Evolutionary conservation across 2,797 vertebrate species (phyloP), one percentile per base, ranked within the genome.

Genomic region (Schizothorax lantsangensis): DNA sequence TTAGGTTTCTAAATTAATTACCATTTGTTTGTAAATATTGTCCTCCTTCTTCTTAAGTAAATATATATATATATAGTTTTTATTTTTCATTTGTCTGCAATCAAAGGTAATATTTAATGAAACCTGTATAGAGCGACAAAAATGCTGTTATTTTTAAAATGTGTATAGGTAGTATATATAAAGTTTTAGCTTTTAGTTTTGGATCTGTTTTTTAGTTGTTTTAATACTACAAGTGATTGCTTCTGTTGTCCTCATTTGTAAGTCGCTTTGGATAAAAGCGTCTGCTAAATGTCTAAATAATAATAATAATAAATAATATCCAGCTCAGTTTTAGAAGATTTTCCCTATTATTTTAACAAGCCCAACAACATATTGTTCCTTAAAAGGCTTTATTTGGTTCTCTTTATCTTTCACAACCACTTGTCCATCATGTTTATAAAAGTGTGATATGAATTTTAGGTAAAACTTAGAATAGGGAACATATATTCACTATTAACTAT

Each of bases 281-380:
- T 30, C 30, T 30, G 30, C 30, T 30, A 30, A 30, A 30, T 1
- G 30, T 1, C 30, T 30, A 30, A 30, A 30, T 30, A 30, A 30
- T 30, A 30, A 30, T 93, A 93, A 94, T 94, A 93, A 94, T 94
- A 89, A 92, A 91, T 89, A 91, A 91, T 89, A 86, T 86, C 79
- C 79, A 79, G 43, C 72, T 92, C 90, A 75, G 87, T 92, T 90
- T 89, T 86, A 43, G 87, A 88, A 86, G 87, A 92, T 90, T 91
- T 88, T 91, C 92, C 88, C 92, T 91, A 93, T 94, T 95, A 94
- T 94, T 95, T 95, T 94, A 94, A 95, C 94, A 94, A 94, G 92
- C 93, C 89, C 83, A 90, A 90, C 91, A 92, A 90, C 91, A 81
- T 26, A 90, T 90, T 93, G 92, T 94, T 93, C 92, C 92, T 92